These are phyloP conservation scores for Slavum lentiscoides DNA, from an alignment of 2,888 invertebrate genomes.

Conservation along the genomic window DNA sequence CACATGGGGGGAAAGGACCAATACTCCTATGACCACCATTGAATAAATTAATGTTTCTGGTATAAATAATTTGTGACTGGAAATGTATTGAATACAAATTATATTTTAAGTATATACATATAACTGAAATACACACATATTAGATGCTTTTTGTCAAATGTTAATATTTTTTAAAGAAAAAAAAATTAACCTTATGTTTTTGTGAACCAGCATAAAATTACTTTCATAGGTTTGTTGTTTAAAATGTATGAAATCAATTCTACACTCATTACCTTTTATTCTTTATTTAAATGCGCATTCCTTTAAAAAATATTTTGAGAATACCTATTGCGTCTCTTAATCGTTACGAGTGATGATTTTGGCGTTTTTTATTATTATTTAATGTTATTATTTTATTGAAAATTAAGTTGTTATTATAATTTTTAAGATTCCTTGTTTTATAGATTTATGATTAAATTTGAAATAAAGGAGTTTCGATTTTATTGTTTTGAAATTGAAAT, in stretches of 20 bases:
- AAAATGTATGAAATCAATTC: no score
- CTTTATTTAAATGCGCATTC: no score
- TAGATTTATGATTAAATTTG: conserved; percentile 20
- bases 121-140: no score
- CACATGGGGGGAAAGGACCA: neutral
- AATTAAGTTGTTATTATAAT: conserved; percentile 41
- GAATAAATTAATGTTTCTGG: neutral
- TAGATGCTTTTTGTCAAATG: no score
- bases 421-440: conserved; percentile 28
- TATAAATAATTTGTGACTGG: neutral
- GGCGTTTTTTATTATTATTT: conserved; percentile 7
- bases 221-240: no score
- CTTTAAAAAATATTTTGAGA: no score
- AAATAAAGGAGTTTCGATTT: conserved; percentile 42
- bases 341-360: neutral
- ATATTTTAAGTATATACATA: no score
- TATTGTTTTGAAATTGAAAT: conserved; percentile 8
- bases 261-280: no score
- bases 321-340: no score
- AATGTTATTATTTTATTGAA: conserved; percentile 23
- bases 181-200: no score
- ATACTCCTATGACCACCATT: neutral
- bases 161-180: no score
- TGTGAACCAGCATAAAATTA: no score
- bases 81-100: neutral